Evolutionary conservation across 2,113 vertebrate species (phyloP).

Genomic region (Pelecanus crispus): DNA sequence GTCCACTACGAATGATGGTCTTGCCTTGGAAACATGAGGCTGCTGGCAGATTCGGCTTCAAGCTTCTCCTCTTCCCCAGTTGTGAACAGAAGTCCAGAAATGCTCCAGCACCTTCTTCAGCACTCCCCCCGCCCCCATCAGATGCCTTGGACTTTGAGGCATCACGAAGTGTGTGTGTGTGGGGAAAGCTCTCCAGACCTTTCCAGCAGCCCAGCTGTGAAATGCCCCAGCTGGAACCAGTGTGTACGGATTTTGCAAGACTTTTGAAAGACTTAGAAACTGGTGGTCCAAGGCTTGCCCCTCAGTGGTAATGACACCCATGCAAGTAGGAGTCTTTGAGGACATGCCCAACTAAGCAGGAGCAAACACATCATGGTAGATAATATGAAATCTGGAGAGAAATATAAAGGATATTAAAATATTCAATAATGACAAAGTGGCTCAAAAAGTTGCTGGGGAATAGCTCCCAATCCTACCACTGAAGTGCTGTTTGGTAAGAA

Average conservation of each 20-base stretch:
- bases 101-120: neutral
- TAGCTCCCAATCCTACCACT: neutral
- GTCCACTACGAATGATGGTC: neutral
- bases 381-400: neutral
- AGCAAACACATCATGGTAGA: neutral
- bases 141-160: neutral
- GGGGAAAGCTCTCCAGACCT: neutral
- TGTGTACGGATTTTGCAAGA: neutral
- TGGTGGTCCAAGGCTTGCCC: neutral
- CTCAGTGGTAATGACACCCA: neutral
- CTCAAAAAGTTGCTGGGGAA: neutral
- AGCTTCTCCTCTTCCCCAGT: neutral
- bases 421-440: neutral
- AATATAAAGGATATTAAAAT: neutral
- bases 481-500: neutral
- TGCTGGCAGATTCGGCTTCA: neutral
- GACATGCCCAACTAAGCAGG: rapidly evolving
- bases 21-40: neutral
- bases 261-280: neutral
- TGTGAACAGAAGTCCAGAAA: neutral
- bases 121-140: rapidly evolving
- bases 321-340: neutral
- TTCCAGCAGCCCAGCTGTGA: neutral
- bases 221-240: neutral
- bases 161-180: rapidly evolving